Base-by-base conservation (phyloP, 2,113 vertebrate species). In the Datnioides undecimradiatus region DNA sequence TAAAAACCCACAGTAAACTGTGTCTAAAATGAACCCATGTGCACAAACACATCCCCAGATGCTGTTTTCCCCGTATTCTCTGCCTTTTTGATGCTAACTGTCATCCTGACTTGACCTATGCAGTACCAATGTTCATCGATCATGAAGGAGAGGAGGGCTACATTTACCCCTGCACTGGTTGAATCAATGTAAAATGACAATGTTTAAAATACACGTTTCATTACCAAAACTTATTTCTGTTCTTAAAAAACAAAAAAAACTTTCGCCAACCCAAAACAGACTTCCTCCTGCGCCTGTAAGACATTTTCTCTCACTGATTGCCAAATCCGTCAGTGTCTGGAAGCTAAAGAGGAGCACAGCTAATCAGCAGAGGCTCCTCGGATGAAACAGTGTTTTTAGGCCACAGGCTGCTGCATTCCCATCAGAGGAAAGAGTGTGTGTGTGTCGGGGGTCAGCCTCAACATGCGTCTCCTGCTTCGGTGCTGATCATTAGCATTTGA, bases 161-260 rank as follows among this genome's bases (percentile, higher is more conserved):
- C 33, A 64, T 76, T 41, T 38, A 25, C 12, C 12, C 6, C 23
- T 23, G 52, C 29, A 23, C 19, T 4, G 8, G 21, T 29, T 21
- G 78, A 82, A 79, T 84, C 59, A 82, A 78, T 79, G 75, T 51
- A 72, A 85, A 82, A 76, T 64, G 25, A 57, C 72, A 62, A 63
- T 8, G 9, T 29, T 51, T 19, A 17, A 23, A 40, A 21, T 12
- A 8, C 1, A 4, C 19, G 43, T 19, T 11, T 54, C n/a, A 27
- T 19, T 27, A 51, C 43, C 43, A 33, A 46, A 21, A 49, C 3
- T 6, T 17, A 49, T 1, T 23, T 12, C 17, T 46, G 23, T 79
- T 59, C 41, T 5, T 31, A 19, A 49, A 5, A 33, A 57, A 46
- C 40, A 64, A 19, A 19, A n/a, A n/a, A n/a, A n/a, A n/a, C n/a